phyloP scores from a whole-genome alignment of 1,140 invertebrate genomes.

The Oncopodura yosiiana region DNA sequence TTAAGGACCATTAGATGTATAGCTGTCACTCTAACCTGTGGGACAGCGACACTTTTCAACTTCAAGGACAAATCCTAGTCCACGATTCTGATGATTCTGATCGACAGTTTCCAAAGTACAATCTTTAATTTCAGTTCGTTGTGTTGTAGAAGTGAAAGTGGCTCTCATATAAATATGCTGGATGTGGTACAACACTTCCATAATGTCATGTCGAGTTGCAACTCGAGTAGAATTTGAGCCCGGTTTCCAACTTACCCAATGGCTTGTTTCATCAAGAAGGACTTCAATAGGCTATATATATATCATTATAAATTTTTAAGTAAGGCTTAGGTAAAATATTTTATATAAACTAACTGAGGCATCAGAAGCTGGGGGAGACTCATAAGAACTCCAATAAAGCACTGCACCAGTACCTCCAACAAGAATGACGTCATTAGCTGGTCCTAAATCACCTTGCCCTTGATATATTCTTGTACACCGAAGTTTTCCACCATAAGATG shows the following conservation, averaged over 20 bases:
- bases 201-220: neutral
- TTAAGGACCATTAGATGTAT: too few species aligned
- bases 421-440: slow-evolving; percentile 20
- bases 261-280: neutral
- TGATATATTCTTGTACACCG: slow-evolving; percentile 4
- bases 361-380: neutral
- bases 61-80: neutral
- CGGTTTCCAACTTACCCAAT: neutral
- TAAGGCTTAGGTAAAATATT: neutral
- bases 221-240: neutral
- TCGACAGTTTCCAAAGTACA: neutral
- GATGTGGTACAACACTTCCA: neutral
- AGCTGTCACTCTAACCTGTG: too few species aligned
- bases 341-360: neutral
- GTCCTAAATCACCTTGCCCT: neutral
- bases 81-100: neutral
- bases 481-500: slow-evolving; percentile 17
- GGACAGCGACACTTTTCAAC: neutral
- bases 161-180: neutral
- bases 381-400: slow-evolving; percentile 16
- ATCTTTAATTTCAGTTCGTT: neutral
- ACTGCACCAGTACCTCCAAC: slow-evolving; percentile 9
- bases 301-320: neutral
- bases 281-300: neutral
- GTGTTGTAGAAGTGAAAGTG: neutral